A percentile compares a stretch with the other conserved stretches of the same genome.
These are phyloP conservation scores for Todus mexicanus DNA, from an alignment of 2,797 vertebrate species.

Conservation along the genomic window DNA sequence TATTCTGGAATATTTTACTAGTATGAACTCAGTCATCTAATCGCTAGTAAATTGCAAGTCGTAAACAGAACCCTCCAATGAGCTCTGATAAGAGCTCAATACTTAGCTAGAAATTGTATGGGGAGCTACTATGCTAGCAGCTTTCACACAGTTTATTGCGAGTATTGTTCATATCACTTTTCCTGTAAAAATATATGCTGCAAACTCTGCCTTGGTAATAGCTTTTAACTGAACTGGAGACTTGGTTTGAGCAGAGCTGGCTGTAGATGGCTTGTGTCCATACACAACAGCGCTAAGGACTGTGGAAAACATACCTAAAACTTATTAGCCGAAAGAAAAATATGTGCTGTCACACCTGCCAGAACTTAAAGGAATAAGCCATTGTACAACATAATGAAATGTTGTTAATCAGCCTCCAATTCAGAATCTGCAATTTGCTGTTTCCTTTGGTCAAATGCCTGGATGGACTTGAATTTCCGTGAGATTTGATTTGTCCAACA, in stretches of 20 bases:
- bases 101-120: neutral
- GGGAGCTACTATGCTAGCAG: neutral
- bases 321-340: neutral
- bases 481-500: neutral
- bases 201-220: neutral
- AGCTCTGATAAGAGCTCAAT: neutral
- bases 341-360: neutral
- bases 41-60: conserved; percentile 16
- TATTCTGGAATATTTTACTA: neutral
- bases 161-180: neutral
- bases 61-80: neutral
- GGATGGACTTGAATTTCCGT: neutral
- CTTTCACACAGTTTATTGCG: neutral
- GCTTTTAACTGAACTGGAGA: neutral
- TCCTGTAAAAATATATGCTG: neutral
- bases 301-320: neutral
- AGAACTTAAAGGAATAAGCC: neutral
- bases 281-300: neutral
- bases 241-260: neutral
- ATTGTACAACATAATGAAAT: neutral
- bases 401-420: neutral
- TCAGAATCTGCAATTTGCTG: neutral
- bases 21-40: neutral
- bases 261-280: neutral
- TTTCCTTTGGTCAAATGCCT: neutral